Evolutionary conservation across 2,113 vertebrate species (phyloP), one percentile per base, ranked within the genome.

Genomic region (Strix uralensis): DNA sequence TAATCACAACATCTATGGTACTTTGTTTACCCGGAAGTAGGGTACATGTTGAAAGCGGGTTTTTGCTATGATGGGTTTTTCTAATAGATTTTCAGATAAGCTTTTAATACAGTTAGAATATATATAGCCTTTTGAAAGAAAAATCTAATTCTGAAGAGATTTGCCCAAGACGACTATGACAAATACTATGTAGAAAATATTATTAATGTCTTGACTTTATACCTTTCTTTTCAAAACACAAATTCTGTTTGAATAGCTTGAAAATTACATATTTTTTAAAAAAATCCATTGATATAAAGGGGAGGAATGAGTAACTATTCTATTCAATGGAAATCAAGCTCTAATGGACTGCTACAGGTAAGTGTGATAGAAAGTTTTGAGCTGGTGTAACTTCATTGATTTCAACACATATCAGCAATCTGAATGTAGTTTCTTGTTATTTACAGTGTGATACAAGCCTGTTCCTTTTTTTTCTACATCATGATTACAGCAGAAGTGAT

Each of bases 61-160:
- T 40, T 30, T 25, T 74, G 8, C 22, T 78, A 11, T 5, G 0
- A 38, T 29, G 10, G 3, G 0, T 0, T 6, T 29, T 42, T n/a
- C 88, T 54, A 69, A 49, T 6, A 30, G 8, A 46, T 77, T 79
- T 73, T 38, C 20, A 70, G 5, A 66, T 6, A 70, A 75, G 25
- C 0, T 27, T 82, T n/a, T 44, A 44, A 44, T 44, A 46, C 3
- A 16, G 1, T 47, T 82, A 30, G 19, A 79, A 9, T 65, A 55
- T 32, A 6, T 63, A 22, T 18, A 36, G 15, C 13, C 4, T 80
- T 87, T 61, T 65, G 21, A 57, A 73, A 88, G 7, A 1, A 93
- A 87, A 74, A 18, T 17, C 25, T 57, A 44, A 34, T 49, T 79
- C 52, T 58, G 29, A 78, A 83, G 11, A 42, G 32, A 38, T 81